Evolutionary conservation across 2,888 invertebrate genomes (phyloP).

Genomic region (Osmoderma eremita): DNA sequence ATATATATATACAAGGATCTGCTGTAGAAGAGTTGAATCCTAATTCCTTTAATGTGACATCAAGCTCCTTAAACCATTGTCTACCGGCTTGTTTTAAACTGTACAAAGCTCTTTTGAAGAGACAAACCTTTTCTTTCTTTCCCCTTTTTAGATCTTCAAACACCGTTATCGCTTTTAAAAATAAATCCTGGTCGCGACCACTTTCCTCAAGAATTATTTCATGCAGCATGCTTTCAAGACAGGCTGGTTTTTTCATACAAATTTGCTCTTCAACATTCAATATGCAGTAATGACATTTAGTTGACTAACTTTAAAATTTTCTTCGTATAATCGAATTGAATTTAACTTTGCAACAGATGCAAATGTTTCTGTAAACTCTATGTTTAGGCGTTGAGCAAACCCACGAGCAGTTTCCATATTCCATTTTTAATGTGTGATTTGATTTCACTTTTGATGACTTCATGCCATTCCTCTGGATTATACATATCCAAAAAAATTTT

Average conservation of each 20-base stretch:
- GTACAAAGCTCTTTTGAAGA: neutral
- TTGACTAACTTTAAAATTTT: neutral
- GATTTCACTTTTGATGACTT: neutral
- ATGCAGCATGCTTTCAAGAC: neutral
- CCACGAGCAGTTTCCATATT: neutral
- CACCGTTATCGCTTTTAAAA: neutral
- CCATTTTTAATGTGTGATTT: neutral
- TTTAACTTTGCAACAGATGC: neutral
- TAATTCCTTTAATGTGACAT: neutral
- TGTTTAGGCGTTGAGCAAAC: neutral
- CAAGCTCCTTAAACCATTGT: neutral
- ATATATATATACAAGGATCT: neutral
- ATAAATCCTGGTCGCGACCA: neutral
- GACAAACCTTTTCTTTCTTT: neutral
- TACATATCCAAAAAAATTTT: too few relatives aligned
- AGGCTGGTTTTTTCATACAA: neutral
- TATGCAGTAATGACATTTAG: neutral
- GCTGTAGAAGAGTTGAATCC: neutral
- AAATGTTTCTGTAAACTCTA: neutral
- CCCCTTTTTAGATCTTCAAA: neutral
- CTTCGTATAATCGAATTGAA: too few relatives aligned
- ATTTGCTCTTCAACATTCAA: constrained; percentile 5
- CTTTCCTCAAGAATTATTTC: constrained; percentile 1
- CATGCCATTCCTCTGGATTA: neutral
- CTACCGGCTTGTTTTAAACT: neutral